phyloP scores from a whole-genome alignment of 2,797 vertebrate genomes.

The Danio tinwini region DNA sequence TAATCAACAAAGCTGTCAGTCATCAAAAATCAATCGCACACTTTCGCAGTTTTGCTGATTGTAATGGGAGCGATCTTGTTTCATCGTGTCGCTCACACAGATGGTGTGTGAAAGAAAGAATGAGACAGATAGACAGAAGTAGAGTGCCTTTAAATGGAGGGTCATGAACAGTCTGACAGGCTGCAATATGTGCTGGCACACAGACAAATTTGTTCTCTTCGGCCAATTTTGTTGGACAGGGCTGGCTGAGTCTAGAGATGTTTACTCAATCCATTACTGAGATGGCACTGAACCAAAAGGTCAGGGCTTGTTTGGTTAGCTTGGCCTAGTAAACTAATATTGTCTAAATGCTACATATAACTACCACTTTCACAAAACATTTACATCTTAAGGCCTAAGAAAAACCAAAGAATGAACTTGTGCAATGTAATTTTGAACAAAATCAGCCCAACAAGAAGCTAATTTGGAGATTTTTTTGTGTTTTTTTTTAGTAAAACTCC shows the following conservation, averaged over 20 bases:
- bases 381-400: constrained; percentile 5
- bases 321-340: neutral
- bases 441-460: too few species aligned
- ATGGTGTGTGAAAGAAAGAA: neutral
- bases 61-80: constrained; percentile 13
- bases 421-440: too few species aligned
- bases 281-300: neutral
- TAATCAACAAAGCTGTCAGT: constrained; percentile 28
- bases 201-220: neutral
- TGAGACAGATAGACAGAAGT: neutral
- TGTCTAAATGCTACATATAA: neutral
- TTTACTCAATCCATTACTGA: constrained; percentile 28
- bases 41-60: constrained; percentile 31
- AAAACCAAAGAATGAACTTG: too few species aligned
- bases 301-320: neutral
- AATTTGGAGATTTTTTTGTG: too few species aligned
- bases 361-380: neutral
- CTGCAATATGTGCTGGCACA: constrained; percentile 12
- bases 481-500: too few species aligned
- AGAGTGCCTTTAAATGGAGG: neutral
- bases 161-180: constrained; percentile 15
- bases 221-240: neutral
- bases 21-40: constrained; percentile 4
- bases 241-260: neutral
- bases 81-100: neutral